These are phyloP conservation scores for Triplophysa tibetana DNA, from an alignment of 2,113 vertebrate species.

Conservation along the genomic window DNA sequence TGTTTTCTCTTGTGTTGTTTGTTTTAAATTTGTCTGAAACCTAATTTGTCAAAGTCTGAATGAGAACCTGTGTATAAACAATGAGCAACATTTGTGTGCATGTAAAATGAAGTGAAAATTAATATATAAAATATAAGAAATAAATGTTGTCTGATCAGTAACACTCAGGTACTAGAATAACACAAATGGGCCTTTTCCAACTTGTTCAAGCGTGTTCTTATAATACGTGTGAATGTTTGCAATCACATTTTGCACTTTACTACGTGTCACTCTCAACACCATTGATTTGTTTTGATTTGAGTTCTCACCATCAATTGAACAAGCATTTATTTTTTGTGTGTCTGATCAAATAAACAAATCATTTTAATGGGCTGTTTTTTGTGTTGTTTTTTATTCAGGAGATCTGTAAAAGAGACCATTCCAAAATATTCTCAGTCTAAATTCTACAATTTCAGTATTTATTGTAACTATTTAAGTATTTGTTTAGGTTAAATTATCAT, in stretches of 20 bases:
- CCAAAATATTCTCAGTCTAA: too few species aligned
- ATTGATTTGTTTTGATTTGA: conserved; percentile 13
- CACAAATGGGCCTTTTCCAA: too few species aligned
- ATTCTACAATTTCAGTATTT: too few species aligned
- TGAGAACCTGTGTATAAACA: background rate
- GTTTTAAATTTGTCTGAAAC: conserved; percentile 11
- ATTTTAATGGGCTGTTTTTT: conserved; percentile 35
- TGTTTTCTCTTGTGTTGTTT: background rate
- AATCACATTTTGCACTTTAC: conserved; percentile 23
- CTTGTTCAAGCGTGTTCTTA: background rate
- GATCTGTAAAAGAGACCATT: too few species aligned
- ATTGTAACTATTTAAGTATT: too few species aligned
- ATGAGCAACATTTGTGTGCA: background rate
- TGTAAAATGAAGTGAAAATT: background rate
- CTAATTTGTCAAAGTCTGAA: too few species aligned
- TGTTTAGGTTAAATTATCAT: too few species aligned
- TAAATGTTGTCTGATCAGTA: background rate
- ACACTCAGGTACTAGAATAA: background rate
- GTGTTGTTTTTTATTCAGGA: background rate
- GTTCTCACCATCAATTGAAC: conserved; percentile 32
- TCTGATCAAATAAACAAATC: conserved; percentile 40
- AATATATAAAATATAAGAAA: background rate
- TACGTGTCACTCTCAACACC: background rate
- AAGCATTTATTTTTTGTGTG: conserved; percentile 20
- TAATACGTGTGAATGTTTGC: background rate